Evolutionary conservation across 2,888 invertebrate species (phyloP).

Genomic region (Apamea crenata): DNA sequence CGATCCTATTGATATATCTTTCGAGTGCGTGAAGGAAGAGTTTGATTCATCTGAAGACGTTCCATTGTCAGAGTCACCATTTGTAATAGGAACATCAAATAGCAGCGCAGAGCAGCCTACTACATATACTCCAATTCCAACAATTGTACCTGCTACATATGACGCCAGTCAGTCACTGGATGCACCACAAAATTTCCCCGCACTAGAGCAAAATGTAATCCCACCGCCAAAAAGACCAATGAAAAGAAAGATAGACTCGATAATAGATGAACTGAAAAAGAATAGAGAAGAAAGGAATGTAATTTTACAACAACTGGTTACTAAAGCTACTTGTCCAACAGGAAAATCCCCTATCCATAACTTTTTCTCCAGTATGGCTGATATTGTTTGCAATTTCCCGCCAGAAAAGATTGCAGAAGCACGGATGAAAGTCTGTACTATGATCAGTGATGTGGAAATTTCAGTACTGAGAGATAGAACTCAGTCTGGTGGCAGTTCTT

Average conservation of each 20-base stretch:
- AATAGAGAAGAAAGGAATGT: conserved; percentile 48
- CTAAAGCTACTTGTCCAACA: conserved; percentile 16
- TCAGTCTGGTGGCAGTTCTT: neutral
- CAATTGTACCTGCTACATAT: conserved; percentile 7
- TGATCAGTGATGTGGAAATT: conserved; percentile 50
- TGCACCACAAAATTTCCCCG: neutral
- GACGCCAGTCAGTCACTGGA: conserved; percentile 19
- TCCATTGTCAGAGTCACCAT: conserved; percentile 35
- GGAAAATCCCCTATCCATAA: conserved; percentile 39
- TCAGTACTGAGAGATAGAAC: conserved; percentile 26
- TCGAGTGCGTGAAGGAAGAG: conserved; percentile 40
- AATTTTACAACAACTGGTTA: conserved; percentile 45
- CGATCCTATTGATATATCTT: conserved; percentile 31
- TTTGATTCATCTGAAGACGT: conserved; percentile 47
- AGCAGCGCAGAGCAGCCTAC: conserved; percentile 1
- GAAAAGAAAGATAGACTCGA: conserved; percentile 50
- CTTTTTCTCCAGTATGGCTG: conserved; percentile 55
- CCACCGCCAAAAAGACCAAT: conserved; percentile 34
- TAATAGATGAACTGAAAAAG: conserved; percentile 49
- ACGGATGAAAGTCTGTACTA: conserved; percentile 38
- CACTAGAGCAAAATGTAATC: conserved; percentile 4
- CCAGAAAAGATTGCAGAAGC: conserved; percentile 53
- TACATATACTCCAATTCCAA: conserved; percentile 11
- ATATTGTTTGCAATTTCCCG: conserved; percentile 50
- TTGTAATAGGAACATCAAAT: neutral